Base-by-base conservation (phyloP, 1,140 invertebrate genomes). In the Achatina immaculata region DNA sequence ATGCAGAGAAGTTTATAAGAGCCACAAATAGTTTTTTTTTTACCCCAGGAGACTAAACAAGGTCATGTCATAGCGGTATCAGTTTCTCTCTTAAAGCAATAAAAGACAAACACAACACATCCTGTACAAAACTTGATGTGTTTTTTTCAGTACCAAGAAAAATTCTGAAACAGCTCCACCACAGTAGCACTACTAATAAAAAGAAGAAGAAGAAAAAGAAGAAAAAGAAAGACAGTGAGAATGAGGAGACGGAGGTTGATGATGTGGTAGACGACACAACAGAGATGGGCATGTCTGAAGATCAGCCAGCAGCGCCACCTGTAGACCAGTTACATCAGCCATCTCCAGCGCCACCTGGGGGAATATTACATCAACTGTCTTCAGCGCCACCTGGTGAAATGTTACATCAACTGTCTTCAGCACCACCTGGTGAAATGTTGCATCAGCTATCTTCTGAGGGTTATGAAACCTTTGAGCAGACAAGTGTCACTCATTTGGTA, bases 121-220 rank as follows among this genome's bases (percentile, higher is more conserved):
- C n/a, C n/a, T n/a, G n/a, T n/a, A n/a, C n/a, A n/a, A n/a, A n/a
- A n/a, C n/a, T n/a, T n/a, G n/a, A n/a, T n/a, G n/a, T n/a, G n/a
- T 6, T 62, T 31, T 62, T 62, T 31, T 28, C n/a, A 62, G 58
- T 62, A 28, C 58, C 58, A 62, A 62, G 58, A 31, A 62, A 62
- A 16, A 31, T 62, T 31, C 58, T 62, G 3, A 62, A 62, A 31
- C 58, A 62, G 21, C n/a, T 62, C 7, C 58, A 62, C 16, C n/a
- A 62, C 28, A 14, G 24, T 3, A 55, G 7, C 3, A 55, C 6
- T 4, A 55, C 14, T 11, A 62, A 31, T n/a, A 28, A 31, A 6
- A 62, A 62, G 28, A 62, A 62, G 58, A 62, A 62, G 58, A 62
- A 28, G 28, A 28, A 31, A 34, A 62, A 62, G 28, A 62, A 62